Evolutionary conservation across 2,797 vertebrate genomes (phyloP), one percentile per base, ranked within the genome.

Genomic region (Morelia viridis): DNA sequence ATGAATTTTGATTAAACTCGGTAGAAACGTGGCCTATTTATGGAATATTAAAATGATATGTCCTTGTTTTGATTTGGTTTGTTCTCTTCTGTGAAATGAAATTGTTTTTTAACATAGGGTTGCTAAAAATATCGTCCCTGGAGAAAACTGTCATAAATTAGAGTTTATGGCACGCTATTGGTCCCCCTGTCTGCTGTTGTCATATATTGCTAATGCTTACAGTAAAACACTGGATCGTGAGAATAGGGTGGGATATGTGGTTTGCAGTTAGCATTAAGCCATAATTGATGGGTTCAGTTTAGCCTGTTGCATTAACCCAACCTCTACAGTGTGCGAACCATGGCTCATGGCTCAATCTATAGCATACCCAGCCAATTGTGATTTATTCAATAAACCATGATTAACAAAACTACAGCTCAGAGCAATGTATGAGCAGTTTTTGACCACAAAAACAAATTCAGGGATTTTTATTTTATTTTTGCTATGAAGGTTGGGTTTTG

Each of bases 21-120:
- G 80, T 87, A 93, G 92, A 95, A 85, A 91, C 94, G 65, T 94
- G 91, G 86, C 61, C 85, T 92, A 56, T 62, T 57, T 91, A 91
- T 65, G 89, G 64, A 92, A 31, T 89, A 80, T 83, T 0, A 0
- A 90, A 41, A 89, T 92, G 2, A 56, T 61, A 46, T 87, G 22
- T 65, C 56, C 53, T 94, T 92, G 31, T 80, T 86, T 93, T 92
- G 91, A 92, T 88, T 60, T 0, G 1, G 0, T 94, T 87, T 85
- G 85, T 56, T 91, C 94, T 60, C 5, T 76, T 68, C 85, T 90
- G 0, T 90, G 88, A 89, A 26, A 31, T 46, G 53, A 93, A 93
- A 57, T 80, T 92, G 91, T 68, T 94, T 89, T 71, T 94, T 53
- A 62, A 88, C 93, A 50, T 88, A 19, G 7, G 76, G 68, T 15